Base-by-base conservation (phyloP, 37 sponge, comb jelly and placozoan species). In the Chondrosia reniformis region DNA sequence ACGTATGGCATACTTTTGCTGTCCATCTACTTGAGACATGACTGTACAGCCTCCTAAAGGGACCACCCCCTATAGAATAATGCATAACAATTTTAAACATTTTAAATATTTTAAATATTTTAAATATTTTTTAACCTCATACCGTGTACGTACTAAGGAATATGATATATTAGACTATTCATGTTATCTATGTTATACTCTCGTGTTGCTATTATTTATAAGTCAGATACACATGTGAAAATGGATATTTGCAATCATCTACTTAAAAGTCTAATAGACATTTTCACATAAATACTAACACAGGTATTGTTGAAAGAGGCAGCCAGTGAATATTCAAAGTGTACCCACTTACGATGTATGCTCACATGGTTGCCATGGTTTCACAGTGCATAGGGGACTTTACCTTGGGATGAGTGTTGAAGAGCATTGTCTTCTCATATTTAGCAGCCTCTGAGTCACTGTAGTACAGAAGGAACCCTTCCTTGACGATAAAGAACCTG, bases 361-460 rank as follows among this genome's bases (percentile, higher is more conserved):
- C 28, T 15, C 10, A 15, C 15, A 10, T 19, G 10, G 52, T 49
- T 10, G 52, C 15, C 15, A 19, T 49, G 52, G 52, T 49, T n/a
- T n/a, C n/a, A n/a, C n/a, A n/a, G n/a, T n/a, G n/a, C n/a, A n/a
- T n/a, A n/a, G n/a, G n/a, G n/a, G n/a, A n/a, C n/a, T n/a, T n/a
- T 24, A 96, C 97, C 91, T 97, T 97, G 12, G 98, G 98, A 79
- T 97, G 98, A 54, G 94, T 97, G 79, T 97, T 97, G 83, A 97
- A 97, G 55, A 85, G 87, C 32, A 85, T 89, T 10, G 87, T 67
- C 17, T 72, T 73, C 73, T 97, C 95, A 65, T 91, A 97, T 12
- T 24, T 32, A 55, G 83, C 87, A 55, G 76, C 81, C 63, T 97
- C 98, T 15, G 88, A 59, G 0, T 94, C 96, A 33, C 77, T 57